These are phyloP conservation scores for Drosophila truncata DNA, from an alignment of 1,140 invertebrate genomes.

Conservation along the genomic window DNA sequence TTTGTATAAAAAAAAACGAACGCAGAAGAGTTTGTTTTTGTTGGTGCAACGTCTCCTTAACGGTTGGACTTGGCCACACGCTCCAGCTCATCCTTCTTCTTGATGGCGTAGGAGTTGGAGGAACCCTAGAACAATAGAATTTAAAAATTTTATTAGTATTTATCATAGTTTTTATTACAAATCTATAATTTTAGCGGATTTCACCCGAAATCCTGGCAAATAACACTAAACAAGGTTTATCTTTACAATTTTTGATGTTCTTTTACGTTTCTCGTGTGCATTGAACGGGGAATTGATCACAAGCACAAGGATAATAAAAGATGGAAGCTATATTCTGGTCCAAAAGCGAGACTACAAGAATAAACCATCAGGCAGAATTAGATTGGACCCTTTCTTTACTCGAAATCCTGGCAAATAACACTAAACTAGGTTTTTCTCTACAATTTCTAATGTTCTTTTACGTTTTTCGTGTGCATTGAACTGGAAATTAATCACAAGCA, in stretches of 20 bases:
- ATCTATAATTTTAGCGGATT: not conserved
- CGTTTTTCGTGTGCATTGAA: constrained; percentile 72
- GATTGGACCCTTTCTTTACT: constrained; percentile 36
- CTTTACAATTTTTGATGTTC: too few species aligned
- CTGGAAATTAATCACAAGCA: constrained; percentile 41
- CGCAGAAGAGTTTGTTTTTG: constrained; percentile 48
- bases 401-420: not conserved
- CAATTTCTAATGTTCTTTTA: constrained; percentile 50
- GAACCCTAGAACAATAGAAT: constrained; percentile 90
- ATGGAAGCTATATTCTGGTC: constrained; percentile 57
- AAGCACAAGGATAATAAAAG: constrained; percentile 77
- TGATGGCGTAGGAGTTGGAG: constrained; percentile 99
- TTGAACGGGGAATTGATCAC: constrained; percentile 24
- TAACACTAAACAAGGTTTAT: too few species aligned
- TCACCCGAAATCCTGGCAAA: too few species aligned
- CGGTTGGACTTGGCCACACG: constrained; percentile 99
- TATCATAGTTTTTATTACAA: not conserved
- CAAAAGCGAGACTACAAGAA: constrained; percentile 72
- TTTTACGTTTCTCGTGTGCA: constrained; percentile 77
- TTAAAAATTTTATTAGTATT: not conserved
- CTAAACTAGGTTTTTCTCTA: too few species aligned
- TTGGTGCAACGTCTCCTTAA: constrained; percentile 88
- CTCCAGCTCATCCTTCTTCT: constrained; percentile 99
- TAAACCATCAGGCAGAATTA: constrained; percentile 67
- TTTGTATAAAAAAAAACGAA: constrained; percentile 69